These are phyloP conservation scores for Columba livia DNA, from an alignment of 2,113 vertebrate genomes.

Conservation along the genomic window DNA sequence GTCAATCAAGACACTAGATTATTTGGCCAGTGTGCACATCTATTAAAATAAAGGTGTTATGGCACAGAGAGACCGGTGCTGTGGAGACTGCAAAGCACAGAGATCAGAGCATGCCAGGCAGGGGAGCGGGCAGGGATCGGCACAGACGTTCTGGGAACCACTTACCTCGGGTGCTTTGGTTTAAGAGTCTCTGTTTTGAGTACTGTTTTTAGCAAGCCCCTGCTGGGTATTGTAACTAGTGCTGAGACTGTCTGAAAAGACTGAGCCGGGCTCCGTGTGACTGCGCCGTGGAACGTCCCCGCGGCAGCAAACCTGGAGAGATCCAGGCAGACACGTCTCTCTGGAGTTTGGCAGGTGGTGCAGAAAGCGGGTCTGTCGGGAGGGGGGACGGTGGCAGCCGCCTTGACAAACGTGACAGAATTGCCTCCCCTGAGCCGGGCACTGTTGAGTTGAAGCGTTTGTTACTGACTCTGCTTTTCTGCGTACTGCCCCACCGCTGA, in stretches of 20 bases:
- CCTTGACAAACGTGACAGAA: background rate
- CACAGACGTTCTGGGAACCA: background rate
- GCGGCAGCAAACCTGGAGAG: background rate
- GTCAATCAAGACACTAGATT: background rate
- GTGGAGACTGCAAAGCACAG: background rate
- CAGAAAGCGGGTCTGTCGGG: accelerated
- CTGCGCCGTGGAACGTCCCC: accelerated
- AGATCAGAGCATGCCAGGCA: background rate
- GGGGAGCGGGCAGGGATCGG: background rate
- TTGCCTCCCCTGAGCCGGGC: background rate
- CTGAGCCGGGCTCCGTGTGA: background rate
- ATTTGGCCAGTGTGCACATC: slow-evolving; percentile 63
- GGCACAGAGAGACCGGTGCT: slow-evolving; percentile 61
- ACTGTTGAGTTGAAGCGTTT: accelerated
- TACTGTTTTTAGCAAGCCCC: background rate
- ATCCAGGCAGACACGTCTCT: accelerated
- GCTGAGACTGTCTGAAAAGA: background rate
- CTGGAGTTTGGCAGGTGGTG: background rate
- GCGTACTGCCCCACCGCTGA: accelerated
- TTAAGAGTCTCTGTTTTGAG: background rate
- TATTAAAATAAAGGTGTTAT: background rate
- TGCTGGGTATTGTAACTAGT: background rate
- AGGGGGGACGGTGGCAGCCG: background rate
- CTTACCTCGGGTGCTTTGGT: background rate
- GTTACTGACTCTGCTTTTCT: background rate